phyloP scores from a whole-genome alignment of 2,888 invertebrate genomes.

The Coremacera marginata region DNA sequence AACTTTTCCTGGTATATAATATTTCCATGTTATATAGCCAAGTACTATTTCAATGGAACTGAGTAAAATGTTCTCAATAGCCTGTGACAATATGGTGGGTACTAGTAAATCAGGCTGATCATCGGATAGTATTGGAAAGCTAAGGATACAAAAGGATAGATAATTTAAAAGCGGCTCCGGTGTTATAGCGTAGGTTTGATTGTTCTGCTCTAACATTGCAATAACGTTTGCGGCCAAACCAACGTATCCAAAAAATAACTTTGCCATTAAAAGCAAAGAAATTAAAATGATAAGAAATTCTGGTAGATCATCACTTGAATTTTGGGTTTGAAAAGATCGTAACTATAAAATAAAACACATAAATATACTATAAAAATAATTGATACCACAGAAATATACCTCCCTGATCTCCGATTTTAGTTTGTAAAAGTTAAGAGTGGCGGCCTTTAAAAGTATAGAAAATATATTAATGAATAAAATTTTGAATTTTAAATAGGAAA shows the following conservation, averaged over 20 bases:
- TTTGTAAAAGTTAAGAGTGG: conserved; percentile 56
- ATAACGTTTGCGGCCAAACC: conserved; percentile 61
- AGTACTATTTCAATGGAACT: conserved; percentile 57
- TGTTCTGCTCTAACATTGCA: conserved; percentile 59
- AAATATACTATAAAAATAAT: no score
- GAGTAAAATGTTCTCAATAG: conserved; percentile 57
- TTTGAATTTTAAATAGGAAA: conserved; percentile 50
- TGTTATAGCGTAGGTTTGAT: not conserved
- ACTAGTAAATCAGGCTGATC: conserved; percentile 59
- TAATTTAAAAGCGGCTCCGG: not conserved
- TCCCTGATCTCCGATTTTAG: conserved; percentile 56
- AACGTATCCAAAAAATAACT: conserved; percentile 59
- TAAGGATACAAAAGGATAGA: conserved; percentile 40
- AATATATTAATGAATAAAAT: conserved; percentile 61
- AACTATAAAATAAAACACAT: not conserved
- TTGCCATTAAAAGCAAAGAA: conserved; percentile 55
- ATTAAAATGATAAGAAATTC: conserved; percentile 56
- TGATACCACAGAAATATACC: conserved; percentile 41
- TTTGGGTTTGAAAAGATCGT: conserved; percentile 4
- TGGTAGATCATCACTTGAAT: conserved; percentile 48
- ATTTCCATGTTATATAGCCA: conserved; percentile 55
- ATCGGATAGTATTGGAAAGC: conserved; percentile 63
- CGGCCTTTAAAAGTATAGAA: conserved; percentile 57
- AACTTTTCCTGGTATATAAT: conserved; percentile 52
- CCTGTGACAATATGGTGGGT: conserved; percentile 60